Evolutionary conservation across 2,113 vertebrate genomes (phyloP).

Genomic region (Amblyornis subalaris): DNA sequence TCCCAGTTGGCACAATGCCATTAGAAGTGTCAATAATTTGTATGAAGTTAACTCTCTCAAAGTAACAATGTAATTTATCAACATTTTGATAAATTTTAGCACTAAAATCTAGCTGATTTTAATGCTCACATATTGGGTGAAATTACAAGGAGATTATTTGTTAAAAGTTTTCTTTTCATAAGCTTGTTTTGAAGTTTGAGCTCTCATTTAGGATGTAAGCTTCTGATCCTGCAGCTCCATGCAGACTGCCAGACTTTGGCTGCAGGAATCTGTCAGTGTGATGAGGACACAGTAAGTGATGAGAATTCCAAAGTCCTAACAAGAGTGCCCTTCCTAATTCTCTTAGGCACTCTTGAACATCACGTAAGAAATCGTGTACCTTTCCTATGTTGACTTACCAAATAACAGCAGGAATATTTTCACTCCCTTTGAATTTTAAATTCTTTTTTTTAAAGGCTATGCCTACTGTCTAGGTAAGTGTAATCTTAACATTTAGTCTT

Average conservation of each 20-base stretch:
- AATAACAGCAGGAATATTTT: neutral
- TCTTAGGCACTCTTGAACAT: neutral
- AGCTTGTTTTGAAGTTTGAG: neutral
- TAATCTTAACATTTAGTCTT: neutral
- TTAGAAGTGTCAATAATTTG: neutral
- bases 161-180: neutral
- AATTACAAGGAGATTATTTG: neutral
- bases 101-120: neutral
- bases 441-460: neutral
- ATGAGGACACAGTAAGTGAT: neutral
- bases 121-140: neutral
- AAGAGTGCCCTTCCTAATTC: neutral
- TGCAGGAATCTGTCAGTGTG: neutral
- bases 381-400: neutral
- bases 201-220: neutral
- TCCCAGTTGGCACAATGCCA: neutral
- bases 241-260: neutral
- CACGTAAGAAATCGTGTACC: rapidly evolving
- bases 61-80: neutral
- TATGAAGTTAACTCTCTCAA: neutral
- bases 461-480: neutral
- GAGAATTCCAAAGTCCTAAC: neutral
- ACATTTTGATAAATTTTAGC: neutral
- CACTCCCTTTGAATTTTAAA: neutral
- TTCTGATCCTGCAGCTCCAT: neutral